phyloP scores from a whole-genome alignment of 1,140 invertebrate genomes.

The Scaptomyza pallida region DNA sequence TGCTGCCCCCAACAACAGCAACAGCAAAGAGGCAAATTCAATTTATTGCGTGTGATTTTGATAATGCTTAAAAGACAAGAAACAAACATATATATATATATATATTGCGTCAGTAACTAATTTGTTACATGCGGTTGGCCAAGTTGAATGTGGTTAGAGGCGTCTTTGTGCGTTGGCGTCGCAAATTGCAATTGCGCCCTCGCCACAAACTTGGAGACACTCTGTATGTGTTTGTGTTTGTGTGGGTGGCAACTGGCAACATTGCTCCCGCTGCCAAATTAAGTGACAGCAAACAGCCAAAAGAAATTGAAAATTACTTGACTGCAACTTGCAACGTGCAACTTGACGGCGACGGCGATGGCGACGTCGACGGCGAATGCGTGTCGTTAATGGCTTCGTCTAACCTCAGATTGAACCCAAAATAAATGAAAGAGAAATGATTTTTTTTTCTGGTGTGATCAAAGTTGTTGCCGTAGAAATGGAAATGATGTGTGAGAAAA shows the following conservation, averaged over 20 bases:
- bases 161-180: slow-evolving; percentile 46
- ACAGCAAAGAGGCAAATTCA: slow-evolving; percentile 52
- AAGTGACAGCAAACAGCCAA: slow-evolving; percentile 60
- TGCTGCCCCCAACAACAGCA: slow-evolving; percentile 10
- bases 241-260: slow-evolving; percentile 40
- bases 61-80: slow-evolving; percentile 65
- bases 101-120: slow-evolving; percentile 81
- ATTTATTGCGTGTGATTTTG: slow-evolving; percentile 83
- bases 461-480: background rate
- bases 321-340: background rate
- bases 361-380: slow-evolving; percentile 49
- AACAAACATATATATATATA: slow-evolving; percentile 17
- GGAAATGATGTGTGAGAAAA: slow-evolving; percentile 40
- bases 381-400: slow-evolving; percentile 70
- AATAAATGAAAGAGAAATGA: slow-evolving; percentile 66
- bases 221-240: slow-evolving; percentile 27
- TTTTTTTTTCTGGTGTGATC: slow-evolving; percentile 1
- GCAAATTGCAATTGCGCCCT: slow-evolving; percentile 69
- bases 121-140: slow-evolving; percentile 56
- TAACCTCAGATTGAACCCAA: slow-evolving; percentile 53
- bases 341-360: background rate
- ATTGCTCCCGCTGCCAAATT: slow-evolving; percentile 78
- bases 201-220: slow-evolving; percentile 20
- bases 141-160: background rate
- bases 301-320: slow-evolving; percentile 72